Conservation (phyloP, 2,888 invertebrate genomes). For the Chrysolina americana region DNA sequence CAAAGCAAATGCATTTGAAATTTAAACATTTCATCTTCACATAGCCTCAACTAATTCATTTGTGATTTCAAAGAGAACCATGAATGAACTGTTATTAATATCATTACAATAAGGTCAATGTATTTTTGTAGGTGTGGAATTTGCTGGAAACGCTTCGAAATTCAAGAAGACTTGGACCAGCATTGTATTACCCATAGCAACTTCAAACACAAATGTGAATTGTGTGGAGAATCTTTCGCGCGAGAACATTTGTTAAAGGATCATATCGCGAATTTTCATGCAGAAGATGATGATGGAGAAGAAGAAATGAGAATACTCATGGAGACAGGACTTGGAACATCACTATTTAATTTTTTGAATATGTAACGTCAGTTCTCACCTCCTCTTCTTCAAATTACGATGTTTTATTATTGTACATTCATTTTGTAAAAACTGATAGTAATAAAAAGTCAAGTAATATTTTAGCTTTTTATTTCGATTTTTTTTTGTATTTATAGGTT, state of each 20-base stretch:
- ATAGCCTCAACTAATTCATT: too few relatives aligned
- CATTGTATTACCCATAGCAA: neutral
- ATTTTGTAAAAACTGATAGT: too few relatives aligned
- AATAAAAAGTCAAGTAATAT: too few relatives aligned
- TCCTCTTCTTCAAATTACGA: too few relatives aligned
- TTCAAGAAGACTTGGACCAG: neutral
- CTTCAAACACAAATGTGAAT: neutral
- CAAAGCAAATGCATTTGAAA: too few relatives aligned
- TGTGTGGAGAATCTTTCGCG: conserved; percentile 5
- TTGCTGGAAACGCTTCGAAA: neutral
- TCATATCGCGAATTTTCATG: neutral
- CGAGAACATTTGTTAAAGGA: neutral
- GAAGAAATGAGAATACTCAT: neutral
- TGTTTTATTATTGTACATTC: too few relatives aligned
- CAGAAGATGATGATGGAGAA: neutral
- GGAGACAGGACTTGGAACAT: neutral
- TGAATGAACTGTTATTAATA: neutral
- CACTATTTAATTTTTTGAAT: too few relatives aligned
- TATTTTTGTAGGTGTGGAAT: neutral
- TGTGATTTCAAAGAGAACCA: too few relatives aligned
- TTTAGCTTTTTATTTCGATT: too few relatives aligned
- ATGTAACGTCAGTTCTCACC: too few relatives aligned
- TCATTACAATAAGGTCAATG: neutral
- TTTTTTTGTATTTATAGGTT: too few relatives aligned
- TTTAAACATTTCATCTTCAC: too few relatives aligned